These are phyloP conservation scores for Sminthopsis crassicaudata DNA, from an alignment of 2,113 vertebrate genomes.

Conservation along the genomic window DNA sequence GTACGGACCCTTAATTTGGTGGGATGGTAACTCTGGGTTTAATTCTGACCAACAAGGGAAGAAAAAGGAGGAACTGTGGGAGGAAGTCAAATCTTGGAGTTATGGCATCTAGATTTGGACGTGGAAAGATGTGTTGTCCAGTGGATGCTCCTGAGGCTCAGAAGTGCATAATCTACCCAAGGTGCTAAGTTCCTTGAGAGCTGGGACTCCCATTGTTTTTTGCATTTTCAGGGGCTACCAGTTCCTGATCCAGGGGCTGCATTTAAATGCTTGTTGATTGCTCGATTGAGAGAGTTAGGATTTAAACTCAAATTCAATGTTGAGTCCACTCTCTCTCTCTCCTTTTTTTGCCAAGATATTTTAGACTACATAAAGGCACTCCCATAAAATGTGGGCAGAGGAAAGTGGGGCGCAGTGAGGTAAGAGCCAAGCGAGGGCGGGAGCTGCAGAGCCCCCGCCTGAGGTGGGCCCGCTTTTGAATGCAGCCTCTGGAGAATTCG, in stretches of 20 bases:
- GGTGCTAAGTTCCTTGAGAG: not conserved
- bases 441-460: not conserved
- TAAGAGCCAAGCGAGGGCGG: not conserved
- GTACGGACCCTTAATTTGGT: not conserved
- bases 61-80: not conserved
- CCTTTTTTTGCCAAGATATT: not conserved
- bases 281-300: not conserved
- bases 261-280: not conserved
- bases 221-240: not conserved
- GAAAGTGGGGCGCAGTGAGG: not conserved
- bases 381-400: not conserved
- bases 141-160: not conserved
- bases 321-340: too few species aligned
- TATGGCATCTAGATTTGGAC: not conserved
- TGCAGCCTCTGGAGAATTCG: rapidly evolving
- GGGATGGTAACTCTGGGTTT: not conserved
- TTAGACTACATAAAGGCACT: not conserved
- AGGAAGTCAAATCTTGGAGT: not conserved
- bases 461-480: not conserved
- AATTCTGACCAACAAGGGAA: not conserved
- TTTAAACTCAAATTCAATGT: not conserved
- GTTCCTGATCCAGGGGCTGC: too few species aligned
- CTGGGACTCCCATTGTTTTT: not conserved
- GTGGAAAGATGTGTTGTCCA: not conserved
- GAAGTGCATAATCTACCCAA: not conserved